phyloP scores from a whole-genome alignment of 2,888 invertebrate species.

The Hymenopus coronatus region DNA sequence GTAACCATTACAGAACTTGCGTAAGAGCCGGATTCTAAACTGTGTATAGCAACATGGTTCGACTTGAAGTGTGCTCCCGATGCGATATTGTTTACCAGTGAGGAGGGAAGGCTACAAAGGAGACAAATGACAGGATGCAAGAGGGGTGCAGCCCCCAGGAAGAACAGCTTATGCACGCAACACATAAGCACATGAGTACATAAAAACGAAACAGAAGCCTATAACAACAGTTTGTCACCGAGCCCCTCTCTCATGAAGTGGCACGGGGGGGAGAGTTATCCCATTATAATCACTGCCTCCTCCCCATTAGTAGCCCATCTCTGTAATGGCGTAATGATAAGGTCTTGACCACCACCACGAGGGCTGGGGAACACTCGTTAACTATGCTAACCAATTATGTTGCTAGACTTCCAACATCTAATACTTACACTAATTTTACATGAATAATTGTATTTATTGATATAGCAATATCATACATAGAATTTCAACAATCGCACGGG shows the following conservation, averaged over 20 bases:
- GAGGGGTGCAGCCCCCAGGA: not conserved
- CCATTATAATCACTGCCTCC: conserved; percentile 18
- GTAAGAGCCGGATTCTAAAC: too few relatives aligned
- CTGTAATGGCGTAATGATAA: not conserved
- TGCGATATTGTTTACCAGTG: too few relatives aligned
- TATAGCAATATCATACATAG: too few relatives aligned
- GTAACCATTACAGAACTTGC: too few relatives aligned
- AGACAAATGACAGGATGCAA: not conserved
- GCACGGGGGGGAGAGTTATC: not conserved
- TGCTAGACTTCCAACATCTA: too few relatives aligned
- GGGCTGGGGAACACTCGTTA: not conserved
- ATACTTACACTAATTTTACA: too few relatives aligned
- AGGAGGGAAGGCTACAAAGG: not conserved
- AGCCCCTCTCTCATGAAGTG: not conserved
- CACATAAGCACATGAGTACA: not conserved
- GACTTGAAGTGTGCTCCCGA: too few relatives aligned
- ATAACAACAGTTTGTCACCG: not conserved
- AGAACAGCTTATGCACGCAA: not conserved
- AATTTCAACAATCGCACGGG: too few relatives aligned
- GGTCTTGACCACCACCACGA: not conserved
- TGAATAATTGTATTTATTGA: too few relatives aligned
- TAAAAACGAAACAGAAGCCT: not conserved
- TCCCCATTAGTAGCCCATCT: conserved; percentile 7
- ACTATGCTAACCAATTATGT: not conserved
- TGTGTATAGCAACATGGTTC: too few relatives aligned